Percentiles rank a stretch among this genome's conserved stretches.
These are phyloP conservation scores for Saguinus midas DNA, from an alignment of 2,113 vertebrate genomes.

Conservation along the genomic window DNA sequence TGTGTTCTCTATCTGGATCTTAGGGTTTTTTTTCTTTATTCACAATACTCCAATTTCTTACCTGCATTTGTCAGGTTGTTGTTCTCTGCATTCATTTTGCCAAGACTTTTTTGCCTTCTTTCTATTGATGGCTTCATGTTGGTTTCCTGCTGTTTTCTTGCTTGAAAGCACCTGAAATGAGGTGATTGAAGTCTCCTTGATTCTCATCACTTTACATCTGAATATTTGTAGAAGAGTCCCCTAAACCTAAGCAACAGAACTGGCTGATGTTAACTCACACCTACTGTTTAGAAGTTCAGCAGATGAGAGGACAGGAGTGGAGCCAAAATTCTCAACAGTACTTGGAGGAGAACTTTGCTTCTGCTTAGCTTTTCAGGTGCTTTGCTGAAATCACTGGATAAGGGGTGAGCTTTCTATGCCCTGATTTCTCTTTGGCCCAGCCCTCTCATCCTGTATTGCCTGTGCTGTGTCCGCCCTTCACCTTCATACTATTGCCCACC, in stretches of 20 bases:
- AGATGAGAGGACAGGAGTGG: background rate
- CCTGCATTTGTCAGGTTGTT: background rate
- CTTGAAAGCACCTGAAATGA: background rate
- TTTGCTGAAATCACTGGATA: background rate
- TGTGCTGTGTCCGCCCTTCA: background rate
- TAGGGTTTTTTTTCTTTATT: background rate
- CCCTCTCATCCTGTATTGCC: accelerated
- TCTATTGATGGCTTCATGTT: background rate
- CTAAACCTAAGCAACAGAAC: background rate
- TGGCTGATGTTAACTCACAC: background rate
- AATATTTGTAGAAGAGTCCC: background rate
- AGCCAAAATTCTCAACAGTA: background rate
- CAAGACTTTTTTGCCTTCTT: background rate
- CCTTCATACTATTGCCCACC: background rate
- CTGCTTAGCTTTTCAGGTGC: background rate
- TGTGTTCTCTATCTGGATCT: background rate
- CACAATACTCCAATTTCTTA: background rate
- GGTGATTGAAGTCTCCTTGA: background rate
- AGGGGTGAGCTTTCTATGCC: background rate
- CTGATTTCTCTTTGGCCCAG: background rate
- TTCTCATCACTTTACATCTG: background rate
- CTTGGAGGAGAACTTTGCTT: background rate
- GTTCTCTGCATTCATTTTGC: background rate
- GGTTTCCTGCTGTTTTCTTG: background rate
- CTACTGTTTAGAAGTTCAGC: background rate